phyloP scores from a whole-genome alignment of 2,113 vertebrate genomes.

The Odocoileus hemionus region DNA sequence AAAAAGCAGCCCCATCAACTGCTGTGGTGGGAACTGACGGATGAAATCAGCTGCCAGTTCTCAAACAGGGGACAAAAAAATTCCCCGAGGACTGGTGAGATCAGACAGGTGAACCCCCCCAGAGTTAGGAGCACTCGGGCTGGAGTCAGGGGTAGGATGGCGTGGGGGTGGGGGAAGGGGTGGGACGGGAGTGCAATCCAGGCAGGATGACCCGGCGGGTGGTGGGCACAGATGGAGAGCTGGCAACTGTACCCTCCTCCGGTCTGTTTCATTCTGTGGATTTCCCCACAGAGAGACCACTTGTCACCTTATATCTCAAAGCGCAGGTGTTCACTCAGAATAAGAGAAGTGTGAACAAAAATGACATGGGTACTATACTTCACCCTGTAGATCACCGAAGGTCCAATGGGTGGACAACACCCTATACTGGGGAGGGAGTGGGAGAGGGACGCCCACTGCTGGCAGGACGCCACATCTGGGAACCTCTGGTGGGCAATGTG shows the following conservation, averaged over 20 bases:
- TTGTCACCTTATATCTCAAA: neutral
- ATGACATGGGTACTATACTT: accelerated
- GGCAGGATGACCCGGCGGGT: neutral
- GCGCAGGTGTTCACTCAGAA: neutral
- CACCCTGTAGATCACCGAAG: neutral
- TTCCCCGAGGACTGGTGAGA: neutral
- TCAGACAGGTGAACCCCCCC: neutral
- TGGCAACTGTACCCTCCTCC: neutral
- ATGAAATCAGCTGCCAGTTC: neutral
- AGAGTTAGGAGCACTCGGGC: neutral
- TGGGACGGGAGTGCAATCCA: accelerated
- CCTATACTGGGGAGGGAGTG: neutral
- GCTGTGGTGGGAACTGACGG: neutral
- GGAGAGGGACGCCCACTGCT: neutral
- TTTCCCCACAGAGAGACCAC: neutral
- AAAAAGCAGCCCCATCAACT: neutral
- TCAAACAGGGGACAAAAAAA: neutral
- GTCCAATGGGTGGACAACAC: accelerated
- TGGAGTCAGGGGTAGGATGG: neutral
- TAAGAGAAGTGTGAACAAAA: neutral
- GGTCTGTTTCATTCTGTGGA: neutral
- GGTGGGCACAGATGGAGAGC: accelerated
- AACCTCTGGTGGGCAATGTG: neutral
- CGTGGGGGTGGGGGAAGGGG: neutral
- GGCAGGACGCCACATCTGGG: neutral